Percentiles rank a stretch among this genome's conserved stretches.
These are phyloP conservation scores for Momotus momota DNA, from an alignment of 2,797 vertebrate genomes.

Conservation along the genomic window DNA sequence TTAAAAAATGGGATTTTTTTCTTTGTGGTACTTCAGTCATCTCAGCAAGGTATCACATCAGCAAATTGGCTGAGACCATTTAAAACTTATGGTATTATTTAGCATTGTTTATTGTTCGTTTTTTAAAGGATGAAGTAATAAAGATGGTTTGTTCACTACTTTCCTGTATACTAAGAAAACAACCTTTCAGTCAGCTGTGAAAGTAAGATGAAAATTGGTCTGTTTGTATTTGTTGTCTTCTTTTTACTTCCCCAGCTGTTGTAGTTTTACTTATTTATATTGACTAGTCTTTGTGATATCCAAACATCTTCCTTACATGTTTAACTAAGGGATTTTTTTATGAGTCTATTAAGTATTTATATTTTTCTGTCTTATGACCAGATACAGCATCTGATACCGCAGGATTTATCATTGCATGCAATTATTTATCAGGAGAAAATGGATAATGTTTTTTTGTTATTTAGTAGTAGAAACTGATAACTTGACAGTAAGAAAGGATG, in stretches of 20 bases:
- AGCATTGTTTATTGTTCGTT: neutral
- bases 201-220: neutral
- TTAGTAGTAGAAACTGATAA: neutral
- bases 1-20: neutral
- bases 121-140: neutral
- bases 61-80: neutral
- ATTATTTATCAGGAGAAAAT: neutral
- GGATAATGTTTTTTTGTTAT: neutral
- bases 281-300: neutral
- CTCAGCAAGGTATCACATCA: neutral
- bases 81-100: neutral
- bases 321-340: neutral
- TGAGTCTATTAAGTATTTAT: neutral
- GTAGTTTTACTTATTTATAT: neutral
- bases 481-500: neutral
- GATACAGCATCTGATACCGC: neutral
- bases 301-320: neutral
- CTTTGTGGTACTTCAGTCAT: neutral
- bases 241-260: neutral
- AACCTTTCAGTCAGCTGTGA: neutral
- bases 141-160: neutral
- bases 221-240: neutral
- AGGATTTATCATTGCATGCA: neutral
- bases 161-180: neutral
- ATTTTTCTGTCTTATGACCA: neutral